Base-by-base conservation (phyloP, 2,888 invertebrate species). In the Dione juno region DNA sequence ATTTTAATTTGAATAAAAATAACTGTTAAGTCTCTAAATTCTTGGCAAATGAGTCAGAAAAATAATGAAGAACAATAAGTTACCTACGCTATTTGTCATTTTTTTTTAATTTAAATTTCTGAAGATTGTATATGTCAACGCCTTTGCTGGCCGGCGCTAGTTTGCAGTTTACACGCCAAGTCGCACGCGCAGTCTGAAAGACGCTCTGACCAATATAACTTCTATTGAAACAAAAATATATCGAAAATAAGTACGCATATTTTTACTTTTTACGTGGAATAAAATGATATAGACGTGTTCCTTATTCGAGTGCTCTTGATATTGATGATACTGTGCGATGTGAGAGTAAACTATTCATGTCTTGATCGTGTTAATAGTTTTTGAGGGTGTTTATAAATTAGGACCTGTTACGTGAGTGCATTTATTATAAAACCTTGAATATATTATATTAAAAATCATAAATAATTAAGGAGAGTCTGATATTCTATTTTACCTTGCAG, bases 181-280 rank as follows among this genome's bases (percentile, higher is more conserved):
- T 78, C 86, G 84, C 85, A 80, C 84, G 87, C 90, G 89, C 89
- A 89, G 88, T 90, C 80, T 80, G 79, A 83, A 79, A 81, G 81
- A 82, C 87, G 87, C 87, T 79, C 80, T 57, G 86, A 81, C 87
- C 85, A 86, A 88, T 88, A 87, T 87, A 87, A 88, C 90, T 91
- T 88, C 84, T 84, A 87, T 87, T 81, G 82, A 87, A 85, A 83
- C 86, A 85, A 84, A 87, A 88, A 83, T 83, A 84, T 81, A 85
- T 80, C 82, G 80, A 80, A 81, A 85, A 61, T 61, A 87, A 88
- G 82, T 87, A 80, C 82, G 81, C 76, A 77, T 80, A 76, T 79
- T 65, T 81, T 74, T 74, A 48, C 73, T 71, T 14, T 28, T 28
- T 66, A 75, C 76, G 77, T 48, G 54, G 57, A 16, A 64, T 69